A percentile compares a stretch with the other conserved stretches of the same genome.
Conservation (phyloP, 2,113 vertebrate species). For the Pao palembangensis region DNA sequence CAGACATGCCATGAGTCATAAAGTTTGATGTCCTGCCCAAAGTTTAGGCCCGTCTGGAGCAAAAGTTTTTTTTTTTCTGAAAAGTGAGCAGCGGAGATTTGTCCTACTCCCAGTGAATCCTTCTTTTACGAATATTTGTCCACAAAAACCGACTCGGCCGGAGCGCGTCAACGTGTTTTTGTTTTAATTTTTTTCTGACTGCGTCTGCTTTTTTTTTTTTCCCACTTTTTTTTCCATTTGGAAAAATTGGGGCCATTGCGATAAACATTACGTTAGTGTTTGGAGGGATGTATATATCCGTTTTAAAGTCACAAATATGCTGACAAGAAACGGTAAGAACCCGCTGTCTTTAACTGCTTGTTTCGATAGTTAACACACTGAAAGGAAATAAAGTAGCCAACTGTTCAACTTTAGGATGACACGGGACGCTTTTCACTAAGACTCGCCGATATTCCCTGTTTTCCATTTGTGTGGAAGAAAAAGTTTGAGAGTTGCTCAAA, state of each 20-base stretch:
- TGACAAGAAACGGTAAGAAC: constrained; percentile 51
- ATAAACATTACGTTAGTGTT: constrained; percentile 38
- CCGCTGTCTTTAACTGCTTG: constrained; percentile 39
- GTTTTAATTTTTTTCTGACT: constrained; percentile 21
- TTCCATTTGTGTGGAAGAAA: constrained; percentile 39
- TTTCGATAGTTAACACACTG: constrained; percentile 63
- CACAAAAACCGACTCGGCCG: background rate
- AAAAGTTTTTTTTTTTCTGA: constrained; percentile 60
- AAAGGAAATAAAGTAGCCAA: constrained; percentile 3
- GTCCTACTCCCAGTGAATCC: constrained; percentile 30
- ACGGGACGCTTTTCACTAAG: constrained; percentile 49
- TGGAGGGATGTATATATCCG: constrained; percentile 65
- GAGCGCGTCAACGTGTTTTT: constrained; percentile 9
- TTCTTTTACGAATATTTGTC: background rate
- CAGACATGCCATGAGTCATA: constrained; percentile 72
- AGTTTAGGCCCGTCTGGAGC: constrained; percentile 71
- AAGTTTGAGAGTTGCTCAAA: constrained; percentile 31
- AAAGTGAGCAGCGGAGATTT: constrained; percentile 75
- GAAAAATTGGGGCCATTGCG: constrained; percentile 34
- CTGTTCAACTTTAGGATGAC: constrained; percentile 53
- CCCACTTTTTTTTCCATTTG: constrained; percentile 9
- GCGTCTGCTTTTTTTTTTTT: constrained; percentile 20
- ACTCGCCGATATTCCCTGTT: constrained; percentile 35
- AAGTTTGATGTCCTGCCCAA: constrained; percentile 79
- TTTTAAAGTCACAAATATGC: constrained; percentile 65